Evolutionary conservation across 2,113 vertebrate genomes (phyloP), one percentile per base, ranked within the genome.

Genomic region (Amazona vittata): DNA sequence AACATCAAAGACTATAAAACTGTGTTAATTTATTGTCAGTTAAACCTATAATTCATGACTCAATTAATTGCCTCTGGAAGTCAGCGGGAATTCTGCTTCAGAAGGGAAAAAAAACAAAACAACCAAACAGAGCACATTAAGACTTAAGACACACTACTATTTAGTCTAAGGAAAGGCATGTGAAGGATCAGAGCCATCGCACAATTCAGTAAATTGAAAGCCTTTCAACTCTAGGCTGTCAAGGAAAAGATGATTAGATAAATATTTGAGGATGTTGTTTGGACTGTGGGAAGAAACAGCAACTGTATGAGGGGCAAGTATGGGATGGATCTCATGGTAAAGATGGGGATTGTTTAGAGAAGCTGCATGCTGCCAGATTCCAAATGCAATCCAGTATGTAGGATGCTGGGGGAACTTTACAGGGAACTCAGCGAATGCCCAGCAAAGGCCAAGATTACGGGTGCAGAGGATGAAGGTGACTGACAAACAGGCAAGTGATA

Each of bases 131-230:
- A 41, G 8, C 12, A n/a, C 24, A n/a, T 13, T 43, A 64, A 88
- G 37, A 63, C 11, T 44, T 73, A 59, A 59, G 57, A 35, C 21
- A 52, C 3, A 67, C 35, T 31, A 55, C 16, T 89, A 62, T 47
- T 83, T 89, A 52, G 29, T n/a, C 49, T 86, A 86, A 67, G 59
- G 15, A 80, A 83, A 92, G 41, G 44, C 29, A 26, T 24, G 39
- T 9, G 35, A 90, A 80, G 20, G 49, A 88, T 31, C 29, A 81
- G 59, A 91, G 69, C 26, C 3, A 4, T n/a, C 52, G 29, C 33
- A 62, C 0, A 0, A 76, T 6, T 28, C 15, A 13, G 1, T 21
- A 60, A 60, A 2, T 43, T 15, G 25, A 90, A 67, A 76, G 29
- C 4, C 26, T 73, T 91, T 86, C 37, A 73, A 44, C 44, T 71